These are phyloP conservation scores for Dicranocentrus wangi DNA, from an alignment of 2,888 invertebrate genomes.

Conservation along the genomic window DNA sequence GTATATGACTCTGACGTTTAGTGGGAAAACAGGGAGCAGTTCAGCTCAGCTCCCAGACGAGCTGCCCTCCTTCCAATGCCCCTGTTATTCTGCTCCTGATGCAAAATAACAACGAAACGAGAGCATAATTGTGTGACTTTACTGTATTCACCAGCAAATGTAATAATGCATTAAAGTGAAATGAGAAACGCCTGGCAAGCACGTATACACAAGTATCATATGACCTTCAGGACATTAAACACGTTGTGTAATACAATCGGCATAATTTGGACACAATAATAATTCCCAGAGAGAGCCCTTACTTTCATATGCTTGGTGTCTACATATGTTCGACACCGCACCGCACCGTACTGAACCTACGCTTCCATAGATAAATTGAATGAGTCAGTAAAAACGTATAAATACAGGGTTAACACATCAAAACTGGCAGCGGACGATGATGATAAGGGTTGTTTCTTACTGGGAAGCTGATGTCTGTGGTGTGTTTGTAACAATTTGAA, in stretches of 20 bases:
- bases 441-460: too few relatives aligned
- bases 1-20: conserved; percentile 43
- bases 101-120: too few relatives aligned
- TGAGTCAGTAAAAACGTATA: conserved; percentile 59
- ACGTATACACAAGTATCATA: conserved; percentile 58
- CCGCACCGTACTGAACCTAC: too few relatives aligned
- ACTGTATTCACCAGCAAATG: too few relatives aligned
- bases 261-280: conserved; percentile 61
- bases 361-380: conserved; percentile 35
- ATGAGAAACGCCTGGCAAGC: conserved; percentile 46
- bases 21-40: conserved; percentile 40
- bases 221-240: conserved; percentile 49
- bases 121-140: too few relatives aligned
- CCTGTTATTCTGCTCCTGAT: too few relatives aligned
- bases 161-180: conserved; percentile 18
- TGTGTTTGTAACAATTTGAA: too few relatives aligned
- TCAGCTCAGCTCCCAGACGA: too few relatives aligned
- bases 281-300: conserved; percentile 61
- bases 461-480: too few relatives aligned
- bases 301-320: background rate
- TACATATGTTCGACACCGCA: too few relatives aligned
- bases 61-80: too few relatives aligned
- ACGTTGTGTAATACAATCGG: conserved; percentile 57
- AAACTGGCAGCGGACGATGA: conserved; percentile 11
- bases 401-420: conserved; percentile 57